Evolutionary conservation across 2,888 invertebrate genomes (phyloP).

Genomic region (Tetragonisca angustula): DNA sequence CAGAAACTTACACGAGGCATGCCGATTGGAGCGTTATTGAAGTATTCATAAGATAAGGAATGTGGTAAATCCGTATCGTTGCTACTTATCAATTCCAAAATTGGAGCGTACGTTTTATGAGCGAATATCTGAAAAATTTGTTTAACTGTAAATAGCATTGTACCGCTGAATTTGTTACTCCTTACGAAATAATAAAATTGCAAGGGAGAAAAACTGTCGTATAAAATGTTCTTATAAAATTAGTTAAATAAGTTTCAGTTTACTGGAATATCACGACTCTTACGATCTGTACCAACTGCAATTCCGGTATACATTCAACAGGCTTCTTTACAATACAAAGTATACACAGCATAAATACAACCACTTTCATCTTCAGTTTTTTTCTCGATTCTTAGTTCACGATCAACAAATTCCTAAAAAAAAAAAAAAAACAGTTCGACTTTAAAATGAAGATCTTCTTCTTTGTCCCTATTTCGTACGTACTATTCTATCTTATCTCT

Average conservation of each 20-base stretch:
- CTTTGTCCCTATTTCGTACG: background rate
- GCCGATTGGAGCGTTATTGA: conserved; percentile 58
- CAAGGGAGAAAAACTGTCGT: background rate
- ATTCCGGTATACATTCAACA: conserved; percentile 38
- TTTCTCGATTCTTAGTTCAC: background rate
- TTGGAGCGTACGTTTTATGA: conserved; percentile 73
- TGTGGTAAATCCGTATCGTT: conserved; percentile 45
- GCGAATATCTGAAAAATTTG: conserved; percentile 68
- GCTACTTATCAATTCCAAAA: conserved; percentile 37
- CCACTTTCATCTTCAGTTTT: conserved; percentile 19
- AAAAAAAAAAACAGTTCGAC: background rate
- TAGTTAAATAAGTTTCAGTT: background rate
- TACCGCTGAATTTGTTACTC: background rate
- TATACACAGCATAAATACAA: background rate
- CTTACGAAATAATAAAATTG: background rate
- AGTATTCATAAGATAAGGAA: conserved; percentile 69
- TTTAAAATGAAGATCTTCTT: background rate
- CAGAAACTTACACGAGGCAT: conserved; percentile 71
- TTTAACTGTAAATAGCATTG: background rate
- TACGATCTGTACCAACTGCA: conserved; percentile 73
- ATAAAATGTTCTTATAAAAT: no score
- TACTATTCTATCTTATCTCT: background rate
- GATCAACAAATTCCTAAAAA: background rate
- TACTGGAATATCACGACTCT: conserved; percentile 40
- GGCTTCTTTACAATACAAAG: background rate